Conservation (phyloP, 2,113 vertebrate species). For the Halichoerus grypus region DNA sequence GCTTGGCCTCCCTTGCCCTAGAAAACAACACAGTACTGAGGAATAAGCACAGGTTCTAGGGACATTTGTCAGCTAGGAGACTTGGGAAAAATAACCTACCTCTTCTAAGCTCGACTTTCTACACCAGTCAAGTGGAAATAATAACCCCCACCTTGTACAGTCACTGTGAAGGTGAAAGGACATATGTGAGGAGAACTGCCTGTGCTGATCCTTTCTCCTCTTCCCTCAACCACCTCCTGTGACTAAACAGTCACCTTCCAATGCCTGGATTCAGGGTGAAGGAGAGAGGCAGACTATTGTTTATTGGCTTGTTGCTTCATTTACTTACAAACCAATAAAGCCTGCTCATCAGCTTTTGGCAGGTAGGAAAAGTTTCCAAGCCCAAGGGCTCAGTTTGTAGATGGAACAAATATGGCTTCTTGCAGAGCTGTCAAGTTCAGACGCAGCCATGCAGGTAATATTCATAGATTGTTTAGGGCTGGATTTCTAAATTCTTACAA, state of each 20-base stretch:
- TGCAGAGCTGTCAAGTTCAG: conserved; percentile 43
- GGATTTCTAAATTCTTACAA: conserved; percentile 40
- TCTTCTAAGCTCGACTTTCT: not conserved
- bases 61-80: not conserved
- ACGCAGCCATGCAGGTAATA: not conserved
- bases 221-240: not conserved
- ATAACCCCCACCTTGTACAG: not conserved
- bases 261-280: not conserved
- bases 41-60: not conserved
- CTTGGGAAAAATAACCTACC: not conserved
- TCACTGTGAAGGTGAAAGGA: not conserved
- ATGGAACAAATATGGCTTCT: conserved; percentile 53
- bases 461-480: conserved; percentile 25
- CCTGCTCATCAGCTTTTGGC: conserved; percentile 36
- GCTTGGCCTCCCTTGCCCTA: not conserved
- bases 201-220: not conserved
- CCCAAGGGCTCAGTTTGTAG: conserved; percentile 7
- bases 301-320: conserved; percentile 35
- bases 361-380: conserved; percentile 49
- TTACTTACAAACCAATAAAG: conserved; percentile 57
- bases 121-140: not conserved
- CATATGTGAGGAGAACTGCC: not conserved
- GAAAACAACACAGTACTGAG: not conserved
- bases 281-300: not conserved
- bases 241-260: not conserved